Conservation (phyloP, 1,140 invertebrate genomes). For the Sarcophaga peregrina region DNA sequence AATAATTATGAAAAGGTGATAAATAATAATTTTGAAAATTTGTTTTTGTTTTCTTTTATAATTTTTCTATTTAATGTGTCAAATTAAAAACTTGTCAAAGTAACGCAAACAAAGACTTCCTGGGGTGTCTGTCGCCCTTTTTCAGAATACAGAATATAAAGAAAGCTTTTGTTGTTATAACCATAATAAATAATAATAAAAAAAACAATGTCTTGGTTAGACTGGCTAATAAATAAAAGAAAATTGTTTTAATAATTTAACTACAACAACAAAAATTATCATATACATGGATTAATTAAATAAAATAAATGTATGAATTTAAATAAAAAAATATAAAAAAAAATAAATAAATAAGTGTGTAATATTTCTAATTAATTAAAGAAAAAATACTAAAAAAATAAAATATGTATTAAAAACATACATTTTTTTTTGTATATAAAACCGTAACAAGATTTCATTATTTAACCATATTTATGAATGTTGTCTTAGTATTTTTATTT, state of each 20-base stretch:
- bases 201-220: no score
- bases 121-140: background rate
- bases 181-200: no score
- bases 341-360: background rate
- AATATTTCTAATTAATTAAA: background rate
- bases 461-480: background rate
- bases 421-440: no score
- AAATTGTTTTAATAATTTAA: background rate
- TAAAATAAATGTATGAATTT: no score
- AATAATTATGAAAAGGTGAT: slow-evolving; percentile 7
- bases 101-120: background rate
- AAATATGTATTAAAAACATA: background rate
- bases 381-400: no score
- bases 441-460: background rate
- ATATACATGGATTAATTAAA: background rate
- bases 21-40: background rate
- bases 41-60: background rate
- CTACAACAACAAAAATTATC: background rate
- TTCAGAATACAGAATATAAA: no score
- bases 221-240: background rate
- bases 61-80: slow-evolving; percentile 15
- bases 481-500: background rate
- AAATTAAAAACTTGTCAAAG: slow-evolving; percentile 9
- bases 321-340: background rate
- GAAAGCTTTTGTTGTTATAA: no score